Evolutionary conservation across 2,797 vertebrate species (phyloP), one percentile per base, ranked within the genome.

Genomic region (Hoplostethus mediterraneus): DNA sequence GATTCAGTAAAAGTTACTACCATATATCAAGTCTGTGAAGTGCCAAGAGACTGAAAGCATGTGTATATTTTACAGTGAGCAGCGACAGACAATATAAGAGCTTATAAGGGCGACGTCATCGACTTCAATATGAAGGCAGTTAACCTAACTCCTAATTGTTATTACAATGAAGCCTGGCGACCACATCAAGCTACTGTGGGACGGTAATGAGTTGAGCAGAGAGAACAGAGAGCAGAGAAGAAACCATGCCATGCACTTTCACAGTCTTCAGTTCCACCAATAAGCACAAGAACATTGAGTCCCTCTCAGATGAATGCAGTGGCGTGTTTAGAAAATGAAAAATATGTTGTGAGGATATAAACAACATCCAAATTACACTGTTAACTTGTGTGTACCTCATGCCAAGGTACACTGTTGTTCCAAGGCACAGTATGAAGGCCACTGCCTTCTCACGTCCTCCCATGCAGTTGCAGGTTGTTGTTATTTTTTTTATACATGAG

Each of bases 131-230:
- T 25, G 75, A 72, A 65, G 79, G 63, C 79, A 71, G 78, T 83
- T 83, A 85, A 80, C 70, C 67, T 86, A 75, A 87, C 88, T 85
- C 66, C 69, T 93, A 86, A 92, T 91, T 87, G 88, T 92, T 89
- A 91, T 93, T 90, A 91, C 93, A 87, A 90, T 87, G 75, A 79
- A 81, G 83, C 79, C 55, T 64, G 63, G 58, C 30, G 14, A 85
- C 94, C 94, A 93, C 94, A 95, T 94, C 84, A 94, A 91, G 81
- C 79, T 45, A 31, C 71, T 83, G 83, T 12, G 45, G 76, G n/a
- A 4, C 57, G 28, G 83, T 88, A 91, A 95, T 82, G 89, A 90
- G 78, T 82, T 81, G 63, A 90, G 87, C 92, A 89, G 90, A 87
- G 71, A 55, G 63, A 25, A 72, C 56, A 42, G 40, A 3, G 40